A percentile compares a stretch with the other conserved stretches of the same genome.
Conservation (phyloP, 2,113 vertebrate species). For the Elephas maximus region DNA sequence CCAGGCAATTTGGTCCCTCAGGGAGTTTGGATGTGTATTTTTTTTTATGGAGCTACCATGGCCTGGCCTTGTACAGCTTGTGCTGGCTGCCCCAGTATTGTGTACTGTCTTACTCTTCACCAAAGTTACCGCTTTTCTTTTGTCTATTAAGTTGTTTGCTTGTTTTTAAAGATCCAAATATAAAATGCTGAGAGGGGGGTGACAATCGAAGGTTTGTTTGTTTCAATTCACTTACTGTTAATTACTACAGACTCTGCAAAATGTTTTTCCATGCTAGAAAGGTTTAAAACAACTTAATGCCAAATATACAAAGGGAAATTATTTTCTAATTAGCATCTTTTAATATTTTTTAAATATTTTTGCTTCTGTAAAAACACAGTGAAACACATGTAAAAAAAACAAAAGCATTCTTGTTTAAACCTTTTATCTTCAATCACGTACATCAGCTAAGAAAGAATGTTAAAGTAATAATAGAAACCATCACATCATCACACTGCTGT, state of each 20-base stretch:
- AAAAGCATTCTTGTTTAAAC: neutral
- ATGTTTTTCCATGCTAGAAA: neutral
- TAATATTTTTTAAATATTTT: constrained; percentile 51
- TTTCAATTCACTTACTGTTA: neutral
- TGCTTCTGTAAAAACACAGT: constrained; percentile 47
- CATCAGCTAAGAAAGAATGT: constrained; percentile 43
- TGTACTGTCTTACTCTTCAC: too few relatives aligned
- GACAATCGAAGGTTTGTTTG: neutral
- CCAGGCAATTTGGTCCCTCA: too few relatives aligned
- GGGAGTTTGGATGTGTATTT: too few relatives aligned
- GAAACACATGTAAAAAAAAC: constrained; percentile 16
- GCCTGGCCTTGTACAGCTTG: too few relatives aligned
- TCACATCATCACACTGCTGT: neutral
- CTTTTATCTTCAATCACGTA: constrained; percentile 6
- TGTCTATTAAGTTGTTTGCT: too few relatives aligned
- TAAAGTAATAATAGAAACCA: constrained; percentile 32
- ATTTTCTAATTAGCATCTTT: neutral
- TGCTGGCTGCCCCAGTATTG: too few relatives aligned
- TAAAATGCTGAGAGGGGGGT: neutral
- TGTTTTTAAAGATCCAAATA: neutral
- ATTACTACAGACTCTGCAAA: neutral
- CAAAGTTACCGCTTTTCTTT: too few relatives aligned
- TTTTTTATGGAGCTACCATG: too few relatives aligned
- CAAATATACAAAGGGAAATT: constrained; percentile 1
- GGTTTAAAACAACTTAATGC: neutral